Conservation (phyloP, 2,797 vertebrate species). For the Hyperoplus immaculatus region DNA sequence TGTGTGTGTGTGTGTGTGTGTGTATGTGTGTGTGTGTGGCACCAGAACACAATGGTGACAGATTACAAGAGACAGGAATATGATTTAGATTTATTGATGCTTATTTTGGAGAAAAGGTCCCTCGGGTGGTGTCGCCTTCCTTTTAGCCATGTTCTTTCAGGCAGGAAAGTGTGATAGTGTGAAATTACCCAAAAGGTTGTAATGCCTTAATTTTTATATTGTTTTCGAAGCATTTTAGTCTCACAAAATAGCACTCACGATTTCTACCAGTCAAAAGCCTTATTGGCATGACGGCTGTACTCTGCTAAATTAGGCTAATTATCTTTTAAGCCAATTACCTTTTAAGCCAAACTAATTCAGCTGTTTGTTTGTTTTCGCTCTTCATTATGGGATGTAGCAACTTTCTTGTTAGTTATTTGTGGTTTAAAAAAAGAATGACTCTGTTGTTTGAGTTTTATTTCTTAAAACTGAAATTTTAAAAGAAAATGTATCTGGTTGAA, state of each 20-base stretch:
- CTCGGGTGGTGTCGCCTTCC: conserved; percentile 1
- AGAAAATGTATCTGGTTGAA: no score
- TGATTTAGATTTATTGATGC: conserved; percentile 17
- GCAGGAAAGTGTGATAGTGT: no score
- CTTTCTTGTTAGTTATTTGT: background rate
- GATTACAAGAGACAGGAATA: background rate
- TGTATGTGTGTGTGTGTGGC: background rate
- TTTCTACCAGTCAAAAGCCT: background rate
- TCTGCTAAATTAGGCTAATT: no score
- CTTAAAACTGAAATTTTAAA: no score
- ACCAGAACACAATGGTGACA: conserved; percentile 20
- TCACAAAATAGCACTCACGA: background rate
- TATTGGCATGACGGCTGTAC: no score
- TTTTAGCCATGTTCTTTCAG: background rate
- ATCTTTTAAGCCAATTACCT: no score
- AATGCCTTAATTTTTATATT: no score
- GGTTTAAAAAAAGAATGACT: background rate
- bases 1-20: background rate
- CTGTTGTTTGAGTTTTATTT: no score
- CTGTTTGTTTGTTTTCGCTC: background rate
- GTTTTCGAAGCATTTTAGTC: no score
- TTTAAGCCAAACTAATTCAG: background rate
- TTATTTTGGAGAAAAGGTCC: conserved; percentile 1
- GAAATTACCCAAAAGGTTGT: no score
- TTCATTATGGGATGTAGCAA: no score